Percentiles rank a stretch among this genome's conserved stretches.
Conservation (phyloP, 2,113 vertebrate species). For the Pedionomus torquatus region DNA sequence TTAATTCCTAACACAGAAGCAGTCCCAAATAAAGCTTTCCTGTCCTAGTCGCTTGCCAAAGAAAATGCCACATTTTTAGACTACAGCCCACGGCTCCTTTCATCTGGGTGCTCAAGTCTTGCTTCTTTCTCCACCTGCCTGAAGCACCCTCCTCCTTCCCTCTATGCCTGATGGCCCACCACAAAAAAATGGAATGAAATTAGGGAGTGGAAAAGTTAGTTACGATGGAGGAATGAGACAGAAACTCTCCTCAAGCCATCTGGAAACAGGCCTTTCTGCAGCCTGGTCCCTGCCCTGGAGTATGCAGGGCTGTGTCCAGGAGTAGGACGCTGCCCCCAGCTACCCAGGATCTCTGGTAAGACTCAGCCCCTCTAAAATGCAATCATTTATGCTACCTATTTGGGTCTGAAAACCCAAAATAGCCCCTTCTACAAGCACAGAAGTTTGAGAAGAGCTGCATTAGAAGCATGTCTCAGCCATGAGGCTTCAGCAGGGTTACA, state of each 20-base stretch:
- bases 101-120: neutral
- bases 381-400: neutral
- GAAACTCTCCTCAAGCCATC: neutral
- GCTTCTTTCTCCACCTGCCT: neutral
- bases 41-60: neutral
- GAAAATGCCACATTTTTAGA: neutral
- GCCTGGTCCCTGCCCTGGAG: neutral
- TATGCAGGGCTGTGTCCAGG: accelerated
- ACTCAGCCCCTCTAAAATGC: neutral
- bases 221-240: neutral
- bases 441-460: neutral
- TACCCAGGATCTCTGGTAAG: neutral
- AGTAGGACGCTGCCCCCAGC: neutral
- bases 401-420: neutral
- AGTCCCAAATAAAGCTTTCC: neutral
- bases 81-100: neutral
- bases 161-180: neutral
- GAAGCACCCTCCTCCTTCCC: neutral
- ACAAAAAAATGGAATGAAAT: neutral
- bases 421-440: neutral
- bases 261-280: neutral
- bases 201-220: neutral
- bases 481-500: neutral
- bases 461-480: neutral
- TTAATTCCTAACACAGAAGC: neutral